Evolutionary conservation across 2,113 vertebrate genomes (phyloP).

Genomic region (Meriones unguiculatus): DNA sequence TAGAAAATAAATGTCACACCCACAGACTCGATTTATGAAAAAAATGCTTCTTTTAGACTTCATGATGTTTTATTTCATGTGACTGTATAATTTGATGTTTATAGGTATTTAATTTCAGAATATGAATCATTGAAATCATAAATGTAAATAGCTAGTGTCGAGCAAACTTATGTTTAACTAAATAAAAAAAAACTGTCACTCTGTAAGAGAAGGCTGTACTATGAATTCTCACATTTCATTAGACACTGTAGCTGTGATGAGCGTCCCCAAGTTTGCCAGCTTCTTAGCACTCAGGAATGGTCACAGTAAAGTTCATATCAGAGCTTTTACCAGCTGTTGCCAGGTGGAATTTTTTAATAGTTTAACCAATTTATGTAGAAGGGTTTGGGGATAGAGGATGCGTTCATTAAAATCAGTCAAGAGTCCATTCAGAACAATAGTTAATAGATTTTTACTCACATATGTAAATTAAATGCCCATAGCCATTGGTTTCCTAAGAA

Average conservation of each 20-base stretch:
- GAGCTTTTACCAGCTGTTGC: constrained; percentile 8
- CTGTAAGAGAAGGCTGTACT: constrained; percentile 2
- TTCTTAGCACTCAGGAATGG: constrained; percentile 26
- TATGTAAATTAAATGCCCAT: constrained; percentile 35
- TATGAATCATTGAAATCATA: constrained; percentile 43
- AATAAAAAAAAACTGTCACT: constrained; percentile 24
- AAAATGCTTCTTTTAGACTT: constrained; percentile 57
- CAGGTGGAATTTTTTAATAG: constrained; percentile 29
- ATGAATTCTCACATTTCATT: constrained; percentile 8
- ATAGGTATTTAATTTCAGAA: constrained; percentile 45
- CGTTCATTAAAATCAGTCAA: constrained; percentile 31
- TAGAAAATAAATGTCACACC: constrained; percentile 59
- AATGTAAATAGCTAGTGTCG: constrained; percentile 40
- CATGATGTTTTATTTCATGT: constrained; percentile 22
- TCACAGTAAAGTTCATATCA: constrained; percentile 22
- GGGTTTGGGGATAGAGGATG: neutral
- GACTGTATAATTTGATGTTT: constrained; percentile 58
- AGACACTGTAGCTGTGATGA: constrained; percentile 21
- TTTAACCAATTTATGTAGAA: constrained; percentile 30
- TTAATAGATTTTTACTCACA: constrained; percentile 40
- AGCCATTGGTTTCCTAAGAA: constrained; percentile 20
- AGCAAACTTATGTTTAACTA: constrained; percentile 35
- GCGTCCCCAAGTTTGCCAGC: constrained; percentile 19
- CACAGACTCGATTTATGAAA: neutral
- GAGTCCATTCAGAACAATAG: constrained; percentile 48